A percentile compares a stretch with the other conserved stretches of the same genome.
Conservation (phyloP, 2,888 invertebrate species). For the Dysmachus trigonus region DNA sequence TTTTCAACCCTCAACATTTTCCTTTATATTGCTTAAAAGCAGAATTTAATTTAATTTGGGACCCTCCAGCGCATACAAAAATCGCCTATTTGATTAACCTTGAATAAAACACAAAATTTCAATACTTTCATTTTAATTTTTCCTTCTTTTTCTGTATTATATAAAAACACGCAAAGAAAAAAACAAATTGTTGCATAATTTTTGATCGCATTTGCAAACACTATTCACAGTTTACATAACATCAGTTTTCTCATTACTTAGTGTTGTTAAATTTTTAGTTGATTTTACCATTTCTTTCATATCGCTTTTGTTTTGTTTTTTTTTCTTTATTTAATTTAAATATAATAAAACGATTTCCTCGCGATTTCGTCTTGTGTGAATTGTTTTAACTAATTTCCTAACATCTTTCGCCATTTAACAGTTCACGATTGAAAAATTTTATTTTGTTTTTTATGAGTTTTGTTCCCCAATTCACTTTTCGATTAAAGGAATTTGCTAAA, state of each 20-base stretch:
- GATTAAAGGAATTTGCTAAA: background rate
- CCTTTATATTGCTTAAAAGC: no score
- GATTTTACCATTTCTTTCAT: background rate
- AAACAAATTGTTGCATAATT: slow-evolving; percentile 38
- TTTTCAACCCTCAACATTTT: no score
- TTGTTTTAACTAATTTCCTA: slow-evolving; percentile 18
- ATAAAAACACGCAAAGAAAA: slow-evolving; percentile 47
- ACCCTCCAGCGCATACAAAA: no score
- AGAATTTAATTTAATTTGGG: no score
- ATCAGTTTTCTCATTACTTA: slow-evolving; percentile 21
- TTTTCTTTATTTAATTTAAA: background rate
- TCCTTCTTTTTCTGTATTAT: slow-evolving; percentile 35
- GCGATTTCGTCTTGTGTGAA: background rate
- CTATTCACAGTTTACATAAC: slow-evolving; percentile 44
- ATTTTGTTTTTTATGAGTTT: background rate
- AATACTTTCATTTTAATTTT: slow-evolving; percentile 29
- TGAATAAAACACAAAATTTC: background rate
- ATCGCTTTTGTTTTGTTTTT: no score
- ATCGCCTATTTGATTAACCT: no score
- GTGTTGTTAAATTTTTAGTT: slow-evolving; percentile 3
- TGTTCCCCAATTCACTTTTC: background rate
- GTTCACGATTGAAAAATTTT: background rate
- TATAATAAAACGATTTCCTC: slow-evolving; percentile 9
- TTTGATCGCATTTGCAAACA: slow-evolving; percentile 29
- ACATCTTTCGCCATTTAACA: slow-evolving; percentile 3